Base-by-base conservation (phyloP, 2,113 vertebrate species). In the Erythrocebus patas region DNA sequence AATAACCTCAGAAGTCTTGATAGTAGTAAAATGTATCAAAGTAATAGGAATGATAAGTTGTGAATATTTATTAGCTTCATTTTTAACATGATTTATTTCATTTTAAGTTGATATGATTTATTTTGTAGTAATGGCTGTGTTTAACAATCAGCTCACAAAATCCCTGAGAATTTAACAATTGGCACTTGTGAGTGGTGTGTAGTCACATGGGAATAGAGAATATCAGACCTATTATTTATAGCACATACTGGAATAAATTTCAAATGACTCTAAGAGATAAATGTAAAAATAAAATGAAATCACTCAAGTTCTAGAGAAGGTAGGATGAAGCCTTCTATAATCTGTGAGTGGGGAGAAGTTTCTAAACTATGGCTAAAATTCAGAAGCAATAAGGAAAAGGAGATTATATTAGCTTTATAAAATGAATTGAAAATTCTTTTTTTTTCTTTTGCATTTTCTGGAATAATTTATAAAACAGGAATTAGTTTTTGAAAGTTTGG, bases 161-260 rank as follows among this genome's bases (percentile, higher is more conserved):
- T 79, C 73, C 50, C 88, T 96, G n/a, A 91, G 83, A 94, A 92
- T 89, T 72, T 55, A 84, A 94, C 52, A 48, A 7, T 78, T 38
- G 78, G 23, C 82, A 55, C 43, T 55, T 91, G 18, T n/a, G 50
- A 84, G 70, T 32, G 38, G 14, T 68, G n/a, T 45, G 35, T 43
- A 86, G 40, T 76, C 76, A 79, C 61, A 40, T 40, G 95, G 43
- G 59, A 91, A 89, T 30, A 93, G 68, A 84, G 38, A 92, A 89
- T 79, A 96, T 97, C 89, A 52, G 43, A 66, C 40, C 18, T 27
- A 73, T 88, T 94, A 84, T 96, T 94, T 97, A 89, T 23, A 84
- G 70, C 22, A 79, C 48, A 57, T 78, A 83, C 25, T 52, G 83
- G 88, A 94, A 89, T 73, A 89, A 93, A 79, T 92, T 97, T 40